Evolutionary conservation across 2,113 vertebrate species (phyloP).

Genomic region (Telmatochromis brachygnathus): DNA sequence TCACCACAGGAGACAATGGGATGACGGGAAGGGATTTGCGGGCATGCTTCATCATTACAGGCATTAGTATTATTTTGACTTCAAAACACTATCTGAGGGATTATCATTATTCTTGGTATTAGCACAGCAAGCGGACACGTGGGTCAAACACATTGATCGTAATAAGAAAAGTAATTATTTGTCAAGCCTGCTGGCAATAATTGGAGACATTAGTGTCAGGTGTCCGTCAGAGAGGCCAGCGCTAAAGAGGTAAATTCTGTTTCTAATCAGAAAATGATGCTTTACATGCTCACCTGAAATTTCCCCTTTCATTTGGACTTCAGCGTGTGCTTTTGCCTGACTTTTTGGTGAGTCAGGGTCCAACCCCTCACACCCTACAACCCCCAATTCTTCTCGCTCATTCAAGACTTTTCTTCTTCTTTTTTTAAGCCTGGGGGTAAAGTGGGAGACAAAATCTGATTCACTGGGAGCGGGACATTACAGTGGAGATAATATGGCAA

Average conservation of each 20-base stretch:
- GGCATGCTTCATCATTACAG: constrained; percentile 57
- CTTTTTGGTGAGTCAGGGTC: background rate
- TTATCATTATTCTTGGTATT: constrained; percentile 39
- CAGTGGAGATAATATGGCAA: constrained; percentile 47
- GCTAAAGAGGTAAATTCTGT: background rate
- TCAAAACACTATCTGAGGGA: constrained; percentile 33
- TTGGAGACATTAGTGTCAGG: background rate
- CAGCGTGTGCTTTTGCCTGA: background rate
- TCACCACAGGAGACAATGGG: constrained; percentile 53
- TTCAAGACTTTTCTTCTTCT: constrained; percentile 6
- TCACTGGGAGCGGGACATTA: constrained; percentile 48
- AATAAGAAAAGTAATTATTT: constrained; percentile 1
- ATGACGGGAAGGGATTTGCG: constrained; percentile 50
- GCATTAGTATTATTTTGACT: constrained; percentile 56
- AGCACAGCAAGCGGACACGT: constrained; percentile 14
- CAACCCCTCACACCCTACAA: background rate
- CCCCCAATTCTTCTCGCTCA: background rate
- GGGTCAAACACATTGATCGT: constrained; percentile 6
- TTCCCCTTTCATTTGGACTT: background rate
- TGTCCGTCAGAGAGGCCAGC: background rate
- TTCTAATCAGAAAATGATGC: background rate
- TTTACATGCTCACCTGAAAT: background rate
- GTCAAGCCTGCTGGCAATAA: background rate
- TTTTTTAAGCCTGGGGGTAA: constrained; percentile 34
- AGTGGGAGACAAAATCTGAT: constrained; percentile 46